Evolutionary conservation across 2,888 invertebrate genomes (phyloP).

Genomic region (Trichopoda pennipes): DNA sequence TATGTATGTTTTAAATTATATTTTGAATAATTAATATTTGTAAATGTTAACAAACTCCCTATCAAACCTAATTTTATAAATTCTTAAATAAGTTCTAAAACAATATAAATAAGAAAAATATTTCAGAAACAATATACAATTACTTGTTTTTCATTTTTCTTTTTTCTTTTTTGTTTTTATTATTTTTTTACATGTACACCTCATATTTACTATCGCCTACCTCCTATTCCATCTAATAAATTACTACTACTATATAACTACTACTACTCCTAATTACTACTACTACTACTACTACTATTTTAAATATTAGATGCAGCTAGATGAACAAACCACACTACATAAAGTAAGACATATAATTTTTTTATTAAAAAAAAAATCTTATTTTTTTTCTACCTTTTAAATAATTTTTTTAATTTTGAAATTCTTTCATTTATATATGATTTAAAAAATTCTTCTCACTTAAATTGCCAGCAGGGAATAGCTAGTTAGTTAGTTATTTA

Average conservation of each 20-base stretch:
- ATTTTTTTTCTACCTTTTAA: conserved; percentile 40
- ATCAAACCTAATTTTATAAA: conserved; percentile 23
- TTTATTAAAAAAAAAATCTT: conserved; percentile 20
- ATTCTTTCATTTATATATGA: background rate
- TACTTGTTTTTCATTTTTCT: conserved; percentile 48
- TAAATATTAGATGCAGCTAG: conserved; percentile 79
- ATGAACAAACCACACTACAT: conserved; percentile 80
- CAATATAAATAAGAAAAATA: background rate
- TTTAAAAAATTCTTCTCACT: conserved; percentile 40
- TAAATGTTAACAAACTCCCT: conserved; percentile 35
- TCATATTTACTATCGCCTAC: conserved; percentile 68
- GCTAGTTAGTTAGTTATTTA: conserved; percentile 45
- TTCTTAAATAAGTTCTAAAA: conserved; percentile 26
- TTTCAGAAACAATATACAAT: conserved; percentile 31
- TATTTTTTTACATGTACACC: conserved; percentile 71
- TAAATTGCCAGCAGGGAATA: conserved; percentile 71
- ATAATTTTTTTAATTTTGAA: conserved; percentile 13
- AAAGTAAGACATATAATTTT: conserved; percentile 75
- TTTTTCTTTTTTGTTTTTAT: conserved; percentile 61
- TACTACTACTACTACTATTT: conserved; percentile 60
- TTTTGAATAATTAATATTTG: conserved; percentile 25
- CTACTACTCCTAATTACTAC: conserved; percentile 62
- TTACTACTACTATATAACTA: conserved; percentile 70
- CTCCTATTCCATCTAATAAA: conserved; percentile 66
- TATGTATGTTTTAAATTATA: background rate